A percentile compares a stretch with the other conserved stretches of the same genome.
These are phyloP conservation scores for Rhadinocentrus ornatus DNA, from an alignment of 2,797 vertebrate genomes.

Conservation along the genomic window DNA sequence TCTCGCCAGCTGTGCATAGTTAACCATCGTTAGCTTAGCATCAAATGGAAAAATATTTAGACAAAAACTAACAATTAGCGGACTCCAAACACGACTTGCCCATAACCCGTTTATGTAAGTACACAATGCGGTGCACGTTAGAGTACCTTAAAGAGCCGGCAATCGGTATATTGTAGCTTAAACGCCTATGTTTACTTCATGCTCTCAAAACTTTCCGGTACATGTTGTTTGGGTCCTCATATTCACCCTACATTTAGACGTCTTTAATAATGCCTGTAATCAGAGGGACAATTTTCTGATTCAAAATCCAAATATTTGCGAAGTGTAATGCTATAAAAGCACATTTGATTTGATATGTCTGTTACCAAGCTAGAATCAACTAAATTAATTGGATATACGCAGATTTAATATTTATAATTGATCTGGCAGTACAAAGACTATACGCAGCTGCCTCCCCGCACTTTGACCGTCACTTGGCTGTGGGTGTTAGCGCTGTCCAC, in stretches of 20 bases:
- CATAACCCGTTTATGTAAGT: neutral
- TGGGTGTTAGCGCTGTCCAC: neutral
- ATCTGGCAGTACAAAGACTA: constrained; percentile 29
- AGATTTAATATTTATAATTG: neutral
- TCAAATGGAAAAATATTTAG: neutral
- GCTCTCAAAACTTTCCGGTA: constrained; percentile 63
- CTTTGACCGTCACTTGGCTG: constrained; percentile 21
- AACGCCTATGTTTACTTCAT: constrained; percentile 71
- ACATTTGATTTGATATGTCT: fast-evolving
- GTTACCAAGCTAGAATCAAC: fast-evolving
- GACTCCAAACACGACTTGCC: fast-evolving
- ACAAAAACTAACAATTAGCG: fast-evolving
- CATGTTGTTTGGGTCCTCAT: constrained; percentile 70
- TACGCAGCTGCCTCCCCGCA: neutral
- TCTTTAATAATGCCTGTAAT: constrained; percentile 57
- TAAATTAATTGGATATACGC: fast-evolving
- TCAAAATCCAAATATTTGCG: no score
- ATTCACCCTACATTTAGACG: constrained; percentile 11
- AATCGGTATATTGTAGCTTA: constrained; percentile 34
- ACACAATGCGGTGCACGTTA: neutral
- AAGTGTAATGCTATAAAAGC: no score
- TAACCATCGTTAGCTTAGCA: constrained; percentile 45
- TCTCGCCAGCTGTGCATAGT: neutral
- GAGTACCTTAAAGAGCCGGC: constrained; percentile 65
- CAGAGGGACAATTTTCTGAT: neutral